phyloP scores from a whole-genome alignment of 2,113 vertebrate species.

The Sebastes fasciatus region DNA sequence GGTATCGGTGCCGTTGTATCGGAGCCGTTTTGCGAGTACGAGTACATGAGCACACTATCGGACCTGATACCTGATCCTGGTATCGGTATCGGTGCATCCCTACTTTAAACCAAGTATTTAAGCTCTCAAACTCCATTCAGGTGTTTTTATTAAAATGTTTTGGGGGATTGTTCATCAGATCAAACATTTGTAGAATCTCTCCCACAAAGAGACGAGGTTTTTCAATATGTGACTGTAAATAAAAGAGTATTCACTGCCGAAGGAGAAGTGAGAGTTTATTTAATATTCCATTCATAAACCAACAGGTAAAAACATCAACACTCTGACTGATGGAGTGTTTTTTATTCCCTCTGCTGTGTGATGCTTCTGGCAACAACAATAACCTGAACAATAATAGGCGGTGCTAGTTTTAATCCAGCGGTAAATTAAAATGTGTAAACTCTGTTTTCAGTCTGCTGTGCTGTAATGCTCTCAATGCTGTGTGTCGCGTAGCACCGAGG shows the following conservation, averaged over 20 bases:
- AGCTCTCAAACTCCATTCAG: neutral
- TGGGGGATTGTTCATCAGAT: neutral
- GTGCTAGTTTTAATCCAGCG: neutral
- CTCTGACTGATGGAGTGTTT: conserved; percentile 1
- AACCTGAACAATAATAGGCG: neutral
- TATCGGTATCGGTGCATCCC: too few species aligned
- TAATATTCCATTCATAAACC: conserved; percentile 2
- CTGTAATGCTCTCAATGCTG: neutral
- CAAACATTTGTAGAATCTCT: neutral
- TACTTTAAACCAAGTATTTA: too few species aligned
- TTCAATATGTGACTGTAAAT: neutral
- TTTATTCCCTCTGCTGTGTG: neutral
- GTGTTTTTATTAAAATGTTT: neutral
- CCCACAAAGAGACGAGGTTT: neutral
- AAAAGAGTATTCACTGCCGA: neutral
- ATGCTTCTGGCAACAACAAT: neutral
- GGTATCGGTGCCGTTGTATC: too few species aligned
- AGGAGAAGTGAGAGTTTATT: conserved; percentile 22
- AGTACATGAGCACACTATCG: too few species aligned
- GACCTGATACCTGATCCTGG: too few species aligned
- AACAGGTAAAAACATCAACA: neutral
- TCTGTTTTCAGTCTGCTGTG: neutral
- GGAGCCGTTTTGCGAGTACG: too few species aligned
- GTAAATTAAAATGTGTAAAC: neutral
- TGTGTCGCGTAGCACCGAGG: neutral